phyloP scores from a whole-genome alignment of 2,797 vertebrate genomes.

The Pachyuromys duprasi region DNA sequence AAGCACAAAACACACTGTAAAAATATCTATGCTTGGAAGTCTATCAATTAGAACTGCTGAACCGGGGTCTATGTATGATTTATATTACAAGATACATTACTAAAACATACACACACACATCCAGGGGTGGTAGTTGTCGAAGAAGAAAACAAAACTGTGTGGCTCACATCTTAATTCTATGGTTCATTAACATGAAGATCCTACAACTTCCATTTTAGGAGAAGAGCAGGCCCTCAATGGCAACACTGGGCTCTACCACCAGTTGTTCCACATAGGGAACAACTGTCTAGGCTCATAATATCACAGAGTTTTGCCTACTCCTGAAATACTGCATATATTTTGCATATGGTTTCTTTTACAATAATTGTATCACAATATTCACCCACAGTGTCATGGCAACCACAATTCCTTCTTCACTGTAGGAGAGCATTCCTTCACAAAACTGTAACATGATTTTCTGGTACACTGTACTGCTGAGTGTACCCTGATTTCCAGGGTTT shows the following conservation, averaged over 20 bases:
- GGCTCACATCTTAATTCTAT: neutral
- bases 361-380: too few relatives aligned
- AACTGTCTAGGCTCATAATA: rapidly evolving
- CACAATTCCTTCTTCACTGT: neutral
- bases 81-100: neutral
- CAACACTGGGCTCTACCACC: rapidly evolving
- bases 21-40: neutral
- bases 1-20: neutral
- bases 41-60: neutral
- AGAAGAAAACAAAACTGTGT: neutral
- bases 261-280: rapidly evolving
- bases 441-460: too few relatives aligned
- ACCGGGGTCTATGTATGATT: neutral
- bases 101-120: neutral
- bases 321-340: rapidly evolving
- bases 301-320: too few relatives aligned
- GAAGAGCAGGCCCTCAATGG: rapidly evolving
- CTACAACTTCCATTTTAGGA: neutral
- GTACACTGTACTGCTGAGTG: rapidly evolving
- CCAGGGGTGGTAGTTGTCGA: too few relatives aligned
- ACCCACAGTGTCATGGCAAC: neutral
- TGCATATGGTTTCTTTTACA: neutral
- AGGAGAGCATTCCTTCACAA: neutral
- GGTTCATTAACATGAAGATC: too few relatives aligned
- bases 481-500: neutral